These are phyloP conservation scores for Fringilla coelebs DNA, from an alignment of 2,797 vertebrate genomes.

Conservation along the genomic window DNA sequence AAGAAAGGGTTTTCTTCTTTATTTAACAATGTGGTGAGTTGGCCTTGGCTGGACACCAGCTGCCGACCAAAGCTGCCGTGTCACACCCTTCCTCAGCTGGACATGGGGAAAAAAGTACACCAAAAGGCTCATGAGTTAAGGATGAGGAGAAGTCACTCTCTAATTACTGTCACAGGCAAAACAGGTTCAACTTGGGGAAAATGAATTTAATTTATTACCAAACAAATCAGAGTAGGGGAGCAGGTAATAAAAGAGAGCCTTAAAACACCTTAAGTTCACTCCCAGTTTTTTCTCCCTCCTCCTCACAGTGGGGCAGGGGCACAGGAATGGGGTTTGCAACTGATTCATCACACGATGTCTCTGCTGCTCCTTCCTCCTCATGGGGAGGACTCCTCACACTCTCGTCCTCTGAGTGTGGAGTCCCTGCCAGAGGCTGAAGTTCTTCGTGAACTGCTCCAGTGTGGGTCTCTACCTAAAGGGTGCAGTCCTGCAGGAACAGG, in stretches of 20 bases:
- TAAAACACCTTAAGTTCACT: not conserved
- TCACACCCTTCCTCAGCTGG: not conserved
- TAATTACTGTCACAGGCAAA: not conserved
- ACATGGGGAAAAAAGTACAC: not conserved
- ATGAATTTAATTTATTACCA: not conserved
- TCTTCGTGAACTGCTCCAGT: not conserved
- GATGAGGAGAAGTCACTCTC: not conserved
- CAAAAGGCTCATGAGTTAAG: not conserved
- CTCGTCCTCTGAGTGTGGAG: rapidly evolving
- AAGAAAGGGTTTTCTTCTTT: not conserved
- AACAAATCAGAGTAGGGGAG: not conserved
- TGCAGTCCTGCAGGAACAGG: not conserved
- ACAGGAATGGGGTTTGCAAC: not conserved
- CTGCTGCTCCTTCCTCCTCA: not conserved
- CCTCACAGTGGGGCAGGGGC: not conserved
- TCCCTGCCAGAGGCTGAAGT: not conserved
- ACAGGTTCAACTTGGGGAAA: not conserved
- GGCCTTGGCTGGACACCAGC: not conserved
- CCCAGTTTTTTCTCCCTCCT: not conserved
- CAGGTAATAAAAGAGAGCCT: not conserved
- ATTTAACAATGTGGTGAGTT: not conserved
- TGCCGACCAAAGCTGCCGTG: not conserved
- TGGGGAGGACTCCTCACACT: not conserved
- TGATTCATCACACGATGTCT: rapidly evolving
- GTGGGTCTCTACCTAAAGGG: not conserved